phyloP scores from a whole-genome alignment of 1,140 invertebrate genomes.

The Hirudo medicinalis region DNA sequence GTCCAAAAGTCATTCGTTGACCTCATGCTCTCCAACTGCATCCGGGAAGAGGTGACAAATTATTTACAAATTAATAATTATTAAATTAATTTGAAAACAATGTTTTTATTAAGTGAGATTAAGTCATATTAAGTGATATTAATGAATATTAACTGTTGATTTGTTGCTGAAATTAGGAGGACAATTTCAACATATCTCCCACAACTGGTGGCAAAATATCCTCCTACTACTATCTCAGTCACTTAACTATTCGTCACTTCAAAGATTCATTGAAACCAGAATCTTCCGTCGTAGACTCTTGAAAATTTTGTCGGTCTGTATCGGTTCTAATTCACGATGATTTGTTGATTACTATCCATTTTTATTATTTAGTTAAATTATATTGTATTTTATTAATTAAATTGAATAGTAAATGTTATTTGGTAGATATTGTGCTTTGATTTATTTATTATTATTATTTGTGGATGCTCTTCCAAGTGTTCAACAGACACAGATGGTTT shows the following conservation, averaged over 20 bases:
- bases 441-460: no score
- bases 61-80: no score
- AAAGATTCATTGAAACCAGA: conserved; percentile 52
- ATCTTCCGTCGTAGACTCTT: conserved; percentile 61
- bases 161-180: conserved; percentile 42
- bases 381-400: no score
- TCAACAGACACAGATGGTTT: no score
- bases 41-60: conserved; percentile 36
- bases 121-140: conserved; percentile 5
- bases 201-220: conserved; percentile 81
- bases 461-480: no score
- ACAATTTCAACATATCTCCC: conserved; percentile 55
- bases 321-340: neutral
- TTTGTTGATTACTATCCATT: neutral
- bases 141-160: neutral
- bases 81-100: no score
- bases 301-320: conserved; percentile 53
- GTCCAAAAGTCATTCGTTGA: conserved; percentile 63
- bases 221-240: conserved; percentile 92
- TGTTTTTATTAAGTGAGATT: conserved; percentile 24
- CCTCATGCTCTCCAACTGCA: conserved; percentile 61
- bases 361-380: no score
- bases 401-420: no score
- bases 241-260: conserved; percentile 78
- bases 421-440: no score